phyloP scores from a whole-genome alignment of 1,140 invertebrate genomes.

The Temnothorax nylanderi region DNA sequence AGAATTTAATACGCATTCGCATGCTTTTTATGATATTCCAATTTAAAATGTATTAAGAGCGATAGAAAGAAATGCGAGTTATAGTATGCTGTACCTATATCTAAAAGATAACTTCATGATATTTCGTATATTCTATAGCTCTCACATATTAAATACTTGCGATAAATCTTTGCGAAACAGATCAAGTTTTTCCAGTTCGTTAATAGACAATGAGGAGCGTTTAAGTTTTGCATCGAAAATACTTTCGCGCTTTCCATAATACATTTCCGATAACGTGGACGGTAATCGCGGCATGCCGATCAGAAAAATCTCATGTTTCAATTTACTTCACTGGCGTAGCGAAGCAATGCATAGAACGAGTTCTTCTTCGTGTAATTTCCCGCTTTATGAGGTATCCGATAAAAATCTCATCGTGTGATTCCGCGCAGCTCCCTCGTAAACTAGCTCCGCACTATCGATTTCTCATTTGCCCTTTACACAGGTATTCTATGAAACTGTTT shows the following conservation, averaged over 20 bases:
- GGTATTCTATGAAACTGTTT: conserved; percentile 43
- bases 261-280: conserved; percentile 19
- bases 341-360: conserved; percentile 42
- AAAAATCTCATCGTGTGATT: conserved; percentile 49
- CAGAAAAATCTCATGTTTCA: conserved; percentile 40
- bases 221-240: not conserved
- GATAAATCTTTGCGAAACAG: not conserved
- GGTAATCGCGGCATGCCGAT: conserved; percentile 7
- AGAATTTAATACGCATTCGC: not conserved
- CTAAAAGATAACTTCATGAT: not conserved
- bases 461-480: conserved; percentile 48
- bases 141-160: not conserved
- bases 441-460: conserved; percentile 46
- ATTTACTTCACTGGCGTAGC: conserved; percentile 5
- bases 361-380: conserved; percentile 40
- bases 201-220: not conserved
- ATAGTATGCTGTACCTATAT: not conserved
- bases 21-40: not conserved
- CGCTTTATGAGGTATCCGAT: conserved; percentile 48
- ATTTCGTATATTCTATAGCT: not conserved
- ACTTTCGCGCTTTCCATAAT: not conserved
- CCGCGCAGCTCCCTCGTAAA: conserved; percentile 20
- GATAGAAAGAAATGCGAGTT: not conserved
- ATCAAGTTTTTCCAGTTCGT: not conserved
- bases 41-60: not conserved